phyloP scores from a whole-genome alignment of 1,140 invertebrate species.

The Leguminivora glycinivorella region DNA sequence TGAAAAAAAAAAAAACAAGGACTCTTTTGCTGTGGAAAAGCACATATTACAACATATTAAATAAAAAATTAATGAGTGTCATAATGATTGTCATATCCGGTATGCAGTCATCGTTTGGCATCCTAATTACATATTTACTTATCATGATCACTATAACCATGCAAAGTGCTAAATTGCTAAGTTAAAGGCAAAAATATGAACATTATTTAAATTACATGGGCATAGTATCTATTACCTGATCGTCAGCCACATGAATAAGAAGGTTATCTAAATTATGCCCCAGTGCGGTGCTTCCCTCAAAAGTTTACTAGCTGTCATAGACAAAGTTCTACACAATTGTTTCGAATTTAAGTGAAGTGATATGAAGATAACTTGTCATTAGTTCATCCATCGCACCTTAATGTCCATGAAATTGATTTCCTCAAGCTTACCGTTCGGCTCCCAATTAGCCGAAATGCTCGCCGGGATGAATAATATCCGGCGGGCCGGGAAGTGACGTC shows the following conservation, averaged over 20 bases:
- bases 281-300: too few relatives aligned
- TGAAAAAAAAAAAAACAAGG: too few relatives aligned
- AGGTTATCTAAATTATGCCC: too few relatives aligned
- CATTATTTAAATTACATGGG: neutral
- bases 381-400: constrained; percentile 6
- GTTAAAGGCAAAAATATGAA: neutral
- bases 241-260: neutral
- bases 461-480: constrained; percentile 73
- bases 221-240: neutral
- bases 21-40: too few relatives aligned
- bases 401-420: constrained; percentile 26
- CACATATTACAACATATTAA: too few relatives aligned
- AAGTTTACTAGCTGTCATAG: neutral
- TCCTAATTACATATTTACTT: neutral
- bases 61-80: neutral
- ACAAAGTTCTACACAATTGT: neutral
- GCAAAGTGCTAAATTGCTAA: neutral
- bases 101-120: constrained; percentile 1
- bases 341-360: neutral
- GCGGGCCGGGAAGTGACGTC: constrained; percentile 56
- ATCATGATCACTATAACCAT: neutral
- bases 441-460: constrained; percentile 42
- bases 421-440: constrained; percentile 33
- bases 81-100: constrained; percentile 1
- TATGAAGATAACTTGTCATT: neutral